A percentile compares a stretch with the other conserved stretches of the same genome.
Evolutionary conservation across 92 coral and sea anemone genomes (phyloP).

Genomic region (Phymanthus crucifer): DNA sequence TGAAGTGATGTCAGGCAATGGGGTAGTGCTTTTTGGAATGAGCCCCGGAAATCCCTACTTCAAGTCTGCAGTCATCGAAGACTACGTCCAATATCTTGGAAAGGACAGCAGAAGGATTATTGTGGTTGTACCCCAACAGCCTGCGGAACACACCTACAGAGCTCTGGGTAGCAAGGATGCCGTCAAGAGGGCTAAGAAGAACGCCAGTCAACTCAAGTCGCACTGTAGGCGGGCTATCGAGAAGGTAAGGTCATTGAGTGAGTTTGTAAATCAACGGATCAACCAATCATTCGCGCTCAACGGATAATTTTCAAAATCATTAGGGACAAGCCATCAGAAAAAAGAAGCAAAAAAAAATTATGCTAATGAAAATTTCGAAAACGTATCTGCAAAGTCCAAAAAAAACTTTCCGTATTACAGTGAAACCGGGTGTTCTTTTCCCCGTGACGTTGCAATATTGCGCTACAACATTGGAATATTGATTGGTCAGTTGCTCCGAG

Average conservation of each 20-base stretch:
- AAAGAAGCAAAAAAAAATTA: no score
- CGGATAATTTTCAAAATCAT: neutral
- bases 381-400: no score
- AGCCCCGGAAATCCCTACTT: slow-evolving; percentile 77
- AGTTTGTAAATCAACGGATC: neutral
- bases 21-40: slow-evolving; percentile 74
- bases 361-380: no score
- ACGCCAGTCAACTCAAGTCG: slow-evolving; percentile 49
- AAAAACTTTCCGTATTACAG: no score
- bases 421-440: no score
- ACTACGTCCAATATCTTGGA: slow-evolving; percentile 64
- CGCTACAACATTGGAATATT: no score
- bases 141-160: slow-evolving; percentile 78
- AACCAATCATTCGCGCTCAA: no score
- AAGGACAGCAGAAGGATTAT: slow-evolving; percentile 43
- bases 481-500: no score
- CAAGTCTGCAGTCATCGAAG: slow-evolving; percentile 60
- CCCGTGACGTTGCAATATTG: no score
- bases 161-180: slow-evolving; percentile 72
- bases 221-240: slow-evolving; percentile 68
- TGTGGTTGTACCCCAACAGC: slow-evolving; percentile 73
- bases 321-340: no score
- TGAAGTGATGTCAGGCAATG: slow-evolving; percentile 50
- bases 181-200: slow-evolving; percentile 65
- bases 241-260: slow-evolving; percentile 33